Evolutionary conservation across 1,140 invertebrate genomes (phyloP), one percentile per base, ranked within the genome.

Genomic region (Trichonephila clavata): DNA sequence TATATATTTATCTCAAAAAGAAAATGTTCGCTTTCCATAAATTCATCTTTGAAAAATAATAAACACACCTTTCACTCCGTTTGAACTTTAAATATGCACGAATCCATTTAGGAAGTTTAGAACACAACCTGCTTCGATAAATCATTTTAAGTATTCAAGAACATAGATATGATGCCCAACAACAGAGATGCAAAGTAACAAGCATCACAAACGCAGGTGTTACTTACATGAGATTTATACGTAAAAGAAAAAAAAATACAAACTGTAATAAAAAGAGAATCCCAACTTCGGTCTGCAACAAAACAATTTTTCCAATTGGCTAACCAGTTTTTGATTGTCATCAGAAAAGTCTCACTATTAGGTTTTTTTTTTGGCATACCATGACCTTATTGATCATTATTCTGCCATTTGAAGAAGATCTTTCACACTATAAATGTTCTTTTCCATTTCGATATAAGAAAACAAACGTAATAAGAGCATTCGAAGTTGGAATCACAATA

Each of bases 241-340:
- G 18, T 32, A 32, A 39, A 39, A 14, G 3, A 10, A 71, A 0
- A 13, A 27, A 27, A 16, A 39, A 8, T 6, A 77, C 10, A 27
- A 16, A 13, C 24, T 32, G 3, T 1, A 20, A 18, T 20, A 63
- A 63, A 39, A 39, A 18, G 16, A 39, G 16, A 7, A 77, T 77
- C 27, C 27, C 27, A 18, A 32, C 18, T 77, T 63, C 21, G 14
- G 32, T 77, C 18, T 77, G 0, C 27, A 20, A 27, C 71, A 77
- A 77, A 77, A 39, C 71, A 77, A 77, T 39, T 77, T 77, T 77
- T 77, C 71, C 71, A 39, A 77, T 27, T 39, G 71, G 5, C 71
- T 16, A 77, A 32, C 71, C 27, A 77, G 32, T 77, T 32, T 39
- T 77, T 27, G 71, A 77, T 77, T 32, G 24, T 77, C 71, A 77